Base-by-base conservation (phyloP, 2,797 vertebrate genomes). In the Acanthornis magna region DNA sequence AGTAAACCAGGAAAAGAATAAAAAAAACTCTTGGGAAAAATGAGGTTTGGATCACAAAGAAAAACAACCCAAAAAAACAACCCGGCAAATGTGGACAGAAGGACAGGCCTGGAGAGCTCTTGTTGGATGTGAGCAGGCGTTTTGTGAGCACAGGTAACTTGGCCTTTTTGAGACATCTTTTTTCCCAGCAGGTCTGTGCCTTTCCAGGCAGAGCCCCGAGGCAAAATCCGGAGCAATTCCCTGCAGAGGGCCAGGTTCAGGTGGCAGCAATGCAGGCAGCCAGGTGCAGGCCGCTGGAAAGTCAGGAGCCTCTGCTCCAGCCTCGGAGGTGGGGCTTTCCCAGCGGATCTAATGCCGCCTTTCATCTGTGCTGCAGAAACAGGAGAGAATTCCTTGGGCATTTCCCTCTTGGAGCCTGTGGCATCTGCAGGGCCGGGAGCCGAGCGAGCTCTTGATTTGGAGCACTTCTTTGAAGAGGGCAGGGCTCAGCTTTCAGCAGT, bases 291-390 rank as follows among this genome's bases (percentile, higher is more conserved):
- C 85, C 79, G 87, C 19, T 62, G 82, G 40, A 19, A 34, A 53
- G 54, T 3, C 43, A 14, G 91, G 66, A 92, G 71, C 87, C 62
- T 75, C 42, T 78, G 57, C 82, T 62, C 25, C 61, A 82, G 78
- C 85, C 38, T 63, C 8, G 22, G 40, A 91, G 68, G 61, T 84
- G 81, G 77, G 93, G 50, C 76, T 95, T 93, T 85, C 84, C 91
- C 95, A 84, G 89, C 7, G 0, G n/a, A 79, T 40, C 26, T 18
- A 13, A 55, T 51, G n/a, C 80, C n/a, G 74, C 71, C 89, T 95
- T 95, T 95, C 77, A 91, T 95, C 71, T 87, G 14, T 36, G 77
- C 91, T 76, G 86, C 58, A 66, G 65, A 19, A 80, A 40, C 32
- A 21, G 85, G 45, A 93, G 80, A 91, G 62, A 84, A 58, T 65